These are phyloP conservation scores for Chelonoidis abingdonii DNA, from an alignment of 2,113 vertebrate species.

Conservation along the genomic window DNA sequence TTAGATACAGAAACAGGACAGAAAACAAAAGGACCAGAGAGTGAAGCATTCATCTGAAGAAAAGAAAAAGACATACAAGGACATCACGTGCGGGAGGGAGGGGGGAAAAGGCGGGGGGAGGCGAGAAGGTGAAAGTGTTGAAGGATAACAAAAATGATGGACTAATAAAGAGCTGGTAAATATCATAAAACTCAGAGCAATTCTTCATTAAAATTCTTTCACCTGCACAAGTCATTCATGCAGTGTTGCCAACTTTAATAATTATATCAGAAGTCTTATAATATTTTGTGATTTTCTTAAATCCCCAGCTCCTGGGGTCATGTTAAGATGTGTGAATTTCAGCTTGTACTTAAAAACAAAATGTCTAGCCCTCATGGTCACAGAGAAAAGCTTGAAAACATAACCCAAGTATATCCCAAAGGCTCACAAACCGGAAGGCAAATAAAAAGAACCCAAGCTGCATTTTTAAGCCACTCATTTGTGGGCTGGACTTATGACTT, in stretches of 20 bases:
- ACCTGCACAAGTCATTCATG: not conserved
- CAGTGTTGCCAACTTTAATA: not conserved
- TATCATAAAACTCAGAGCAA: not conserved
- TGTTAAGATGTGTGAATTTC: not conserved
- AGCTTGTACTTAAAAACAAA: not conserved
- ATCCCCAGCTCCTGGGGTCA: not conserved
- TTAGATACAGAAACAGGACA: not conserved
- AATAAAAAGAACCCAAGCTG: not conserved
- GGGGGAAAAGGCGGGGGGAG: accelerated
- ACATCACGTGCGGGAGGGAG: not conserved
- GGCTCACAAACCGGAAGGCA: not conserved
- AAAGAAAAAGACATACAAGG: not conserved
- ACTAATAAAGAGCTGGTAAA: not conserved
- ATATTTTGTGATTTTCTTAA: not conserved
- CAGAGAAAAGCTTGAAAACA: not conserved
- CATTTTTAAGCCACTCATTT: not conserved
- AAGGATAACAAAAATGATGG: not conserved
- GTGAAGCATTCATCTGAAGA: not conserved
- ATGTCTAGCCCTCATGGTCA: not conserved
- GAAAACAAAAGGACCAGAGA: not conserved
- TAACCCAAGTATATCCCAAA: not conserved
- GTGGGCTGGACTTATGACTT: not conserved
- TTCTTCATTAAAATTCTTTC: not conserved
- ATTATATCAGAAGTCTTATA: not conserved
- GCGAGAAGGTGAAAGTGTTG: not conserved